Conservation (phyloP, 64 coral and sea anemone species). For the Montipora efflorescens region DNA sequence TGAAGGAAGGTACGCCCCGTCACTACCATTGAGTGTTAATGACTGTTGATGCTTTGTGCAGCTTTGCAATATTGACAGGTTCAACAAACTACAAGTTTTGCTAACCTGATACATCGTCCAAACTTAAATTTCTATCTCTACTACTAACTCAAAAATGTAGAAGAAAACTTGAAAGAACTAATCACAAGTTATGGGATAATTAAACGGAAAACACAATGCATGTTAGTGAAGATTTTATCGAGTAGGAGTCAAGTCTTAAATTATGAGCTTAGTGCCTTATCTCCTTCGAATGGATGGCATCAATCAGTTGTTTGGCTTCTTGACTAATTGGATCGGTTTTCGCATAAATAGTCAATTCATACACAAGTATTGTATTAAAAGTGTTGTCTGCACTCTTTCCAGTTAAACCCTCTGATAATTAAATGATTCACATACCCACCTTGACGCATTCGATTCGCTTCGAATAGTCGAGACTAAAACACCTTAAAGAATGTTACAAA, state of each 20-base stretch:
- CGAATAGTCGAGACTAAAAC: neutral
- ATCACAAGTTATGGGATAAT: neutral
- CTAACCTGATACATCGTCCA: neutral
- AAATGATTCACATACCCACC: constrained; percentile 16
- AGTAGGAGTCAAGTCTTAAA: constrained; percentile 21
- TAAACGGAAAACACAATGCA: neutral
- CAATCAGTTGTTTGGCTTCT: constrained; percentile 24
- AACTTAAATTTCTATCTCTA: neutral
- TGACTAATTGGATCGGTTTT: constrained; percentile 30
- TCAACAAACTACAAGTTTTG: neutral
- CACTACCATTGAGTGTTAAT: too few relatives aligned
- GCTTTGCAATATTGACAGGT: neutral
- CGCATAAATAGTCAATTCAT: constrained; percentile 20
- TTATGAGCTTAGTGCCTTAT: constrained; percentile 2
- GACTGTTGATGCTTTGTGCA: too few relatives aligned
- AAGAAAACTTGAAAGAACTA: neutral
- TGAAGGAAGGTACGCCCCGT: too few relatives aligned
- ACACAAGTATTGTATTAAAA: constrained; percentile 21
- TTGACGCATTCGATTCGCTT: neutral
- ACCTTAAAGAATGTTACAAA: neutral
- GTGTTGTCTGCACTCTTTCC: neutral
- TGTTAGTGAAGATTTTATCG: neutral
- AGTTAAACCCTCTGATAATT: neutral
- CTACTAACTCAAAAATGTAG: neutral
- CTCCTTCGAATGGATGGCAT: neutral